Evolutionary conservation across 2,113 vertebrate species (phyloP).

Genomic region (Tachysurus vachellii): DNA sequence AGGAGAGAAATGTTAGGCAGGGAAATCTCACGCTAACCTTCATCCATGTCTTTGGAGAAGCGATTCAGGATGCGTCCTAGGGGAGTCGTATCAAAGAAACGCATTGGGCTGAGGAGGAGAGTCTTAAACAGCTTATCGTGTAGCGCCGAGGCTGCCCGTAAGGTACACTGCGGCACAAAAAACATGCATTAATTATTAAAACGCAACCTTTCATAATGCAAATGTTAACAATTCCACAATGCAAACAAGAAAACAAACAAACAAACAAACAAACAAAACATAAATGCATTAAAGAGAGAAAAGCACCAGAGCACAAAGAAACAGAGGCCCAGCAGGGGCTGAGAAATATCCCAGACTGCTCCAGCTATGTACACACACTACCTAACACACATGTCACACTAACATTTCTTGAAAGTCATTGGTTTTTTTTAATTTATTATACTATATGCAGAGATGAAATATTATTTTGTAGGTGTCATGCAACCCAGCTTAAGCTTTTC

Average conservation of each 20-base stretch:
- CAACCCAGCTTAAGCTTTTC: conserved; percentile 20
- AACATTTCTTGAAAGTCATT: background rate
- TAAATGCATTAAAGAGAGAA: conserved; percentile 4
- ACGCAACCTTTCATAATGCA: conserved; percentile 40
- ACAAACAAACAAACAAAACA: conserved; percentile 13
- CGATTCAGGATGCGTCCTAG: conserved; percentile 80
- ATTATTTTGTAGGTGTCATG: conserved; percentile 14
- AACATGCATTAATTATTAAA: conserved; percentile 50
- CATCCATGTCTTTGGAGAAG: conserved; percentile 83
- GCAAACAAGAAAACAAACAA: conserved; percentile 33
- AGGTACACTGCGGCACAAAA: conserved; percentile 70
- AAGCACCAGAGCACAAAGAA: conserved; percentile 16
- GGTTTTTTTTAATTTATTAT: background rate
- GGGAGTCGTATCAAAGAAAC: conserved; percentile 80
- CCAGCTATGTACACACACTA: background rate
- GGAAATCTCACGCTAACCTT: conserved; percentile 70
- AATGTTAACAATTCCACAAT: conserved; percentile 31
- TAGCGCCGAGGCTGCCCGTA: conserved; percentile 75
- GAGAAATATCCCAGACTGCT: background rate
- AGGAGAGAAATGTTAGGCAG: background rate
- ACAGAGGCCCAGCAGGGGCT: conserved; percentile 1
- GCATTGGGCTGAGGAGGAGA: conserved; percentile 76
- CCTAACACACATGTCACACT: background rate
- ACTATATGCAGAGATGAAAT: background rate
- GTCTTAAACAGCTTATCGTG: conserved; percentile 76